Evolutionary conservation across 2,888 invertebrate species (phyloP), one percentile per base, ranked within the genome.

Genomic region (Rhagium mordax): DNA sequence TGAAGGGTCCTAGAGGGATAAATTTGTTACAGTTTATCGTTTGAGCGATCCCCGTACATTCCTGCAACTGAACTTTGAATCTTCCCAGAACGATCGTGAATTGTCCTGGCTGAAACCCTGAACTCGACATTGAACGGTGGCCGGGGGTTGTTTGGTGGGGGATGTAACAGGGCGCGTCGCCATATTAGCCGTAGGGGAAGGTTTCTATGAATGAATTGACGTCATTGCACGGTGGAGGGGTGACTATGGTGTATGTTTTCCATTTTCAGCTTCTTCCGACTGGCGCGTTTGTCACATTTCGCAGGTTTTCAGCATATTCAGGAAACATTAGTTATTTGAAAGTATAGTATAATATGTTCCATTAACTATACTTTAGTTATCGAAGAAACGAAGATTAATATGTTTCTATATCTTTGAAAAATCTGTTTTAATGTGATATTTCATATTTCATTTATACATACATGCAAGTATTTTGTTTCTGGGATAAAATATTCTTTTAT

Each of bases 191-290:
- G 78, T 78, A 79, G 81, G 80, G 80, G 81, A 79, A 60, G 75
- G 33, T 59, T 75, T 79, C 77, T 71, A 79, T 82, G 82, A 82
- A 82, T 82, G 82, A 82, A 78, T 78, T 82, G 80, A 82, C 82
- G 82, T 82, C 82, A 81, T 70, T 68, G 69, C 21, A 41, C 18
- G 18, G 18, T 51, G 74, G 59, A 47, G 70, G 71, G 75, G 53
- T 18, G 27, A 33, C 24, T 16, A 20, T 53, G 33, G 51, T 51
- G 53, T 57, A 33, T 55, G 51, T 69, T 59, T 69, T 57, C 53
- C 60, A 53, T 53, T 70, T 70, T 62, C 61, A 49, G 27, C 33
- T 33, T 10, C 15, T 16, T 48, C 41, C 21, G 21, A 61, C 53
- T 16, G 18, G 2, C 27, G 70, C 10, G 13, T 8, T 29, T 29